phyloP scores from a whole-genome alignment of 2,113 vertebrate species.

The Collichthys lucidus region DNA sequence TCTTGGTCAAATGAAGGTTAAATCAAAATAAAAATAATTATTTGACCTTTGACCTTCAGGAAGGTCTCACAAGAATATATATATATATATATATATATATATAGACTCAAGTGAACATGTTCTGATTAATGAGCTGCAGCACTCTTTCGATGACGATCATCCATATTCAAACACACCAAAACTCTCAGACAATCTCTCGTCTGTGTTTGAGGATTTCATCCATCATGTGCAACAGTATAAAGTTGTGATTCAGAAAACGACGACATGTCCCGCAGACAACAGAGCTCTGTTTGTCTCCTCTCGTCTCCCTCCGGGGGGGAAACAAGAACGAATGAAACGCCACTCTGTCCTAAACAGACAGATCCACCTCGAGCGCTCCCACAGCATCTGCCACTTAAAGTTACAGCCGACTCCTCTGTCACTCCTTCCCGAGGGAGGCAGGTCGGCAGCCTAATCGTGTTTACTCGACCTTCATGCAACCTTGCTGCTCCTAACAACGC shows the following conservation, averaged over 20 bases:
- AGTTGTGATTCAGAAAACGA: background rate
- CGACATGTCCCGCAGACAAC: background rate
- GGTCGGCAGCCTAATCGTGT: conserved; percentile 32
- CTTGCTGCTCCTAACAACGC: conserved; percentile 31
- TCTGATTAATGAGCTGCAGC: conserved; percentile 16
- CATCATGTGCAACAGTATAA: background rate
- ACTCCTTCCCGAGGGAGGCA: background rate
- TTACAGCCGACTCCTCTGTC: conserved; percentile 8
- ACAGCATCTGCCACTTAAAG: conserved; percentile 35
- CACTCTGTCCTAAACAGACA: conserved; percentile 6
- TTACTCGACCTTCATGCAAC: conserved; percentile 48
- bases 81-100: no score
- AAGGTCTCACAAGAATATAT: background rate
- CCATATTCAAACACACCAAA: background rate
- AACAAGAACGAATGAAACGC: background rate
- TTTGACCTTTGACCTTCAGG: background rate
- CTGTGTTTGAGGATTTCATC: background rate
- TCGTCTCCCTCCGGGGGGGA: conserved; percentile 1
- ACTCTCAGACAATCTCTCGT: background rate
- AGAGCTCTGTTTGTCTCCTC: conserved; percentile 6
- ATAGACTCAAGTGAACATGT: background rate
- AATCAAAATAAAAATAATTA: background rate
- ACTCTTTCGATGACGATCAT: background rate
- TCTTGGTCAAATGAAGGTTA: no score
- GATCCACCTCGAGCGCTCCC: conserved; percentile 13